Evolutionary conservation across 2,797 vertebrate genomes (phyloP), one percentile per base, ranked within the genome.

Genomic region (Etheostoma nigrum): DNA sequence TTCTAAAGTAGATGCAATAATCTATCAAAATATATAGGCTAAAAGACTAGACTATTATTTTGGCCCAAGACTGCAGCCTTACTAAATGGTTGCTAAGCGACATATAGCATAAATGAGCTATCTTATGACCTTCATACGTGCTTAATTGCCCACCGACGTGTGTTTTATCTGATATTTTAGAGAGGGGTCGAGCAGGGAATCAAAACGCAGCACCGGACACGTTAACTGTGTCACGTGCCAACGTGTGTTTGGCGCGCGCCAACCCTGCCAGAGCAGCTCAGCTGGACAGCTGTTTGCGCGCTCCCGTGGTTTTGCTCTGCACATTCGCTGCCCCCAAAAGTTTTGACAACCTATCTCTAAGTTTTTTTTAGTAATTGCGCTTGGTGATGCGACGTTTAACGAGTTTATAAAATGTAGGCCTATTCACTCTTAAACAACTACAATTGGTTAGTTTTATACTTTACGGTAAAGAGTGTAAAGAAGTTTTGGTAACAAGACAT

Each of bases 241-340:
- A 63, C 51, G 44, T 83, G 82, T 69, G 72, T 73, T 79, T 63
- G 54, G 73, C 80, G 90, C 89, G 89, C 92, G 85, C 81, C 48
- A 33, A 4, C 48, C 9, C 59, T 66, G 40, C 81, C 74, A 66
- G 11, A 72, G 63, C 74, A 51, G 55, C 86, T 80, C 87, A 86
- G 86, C 85, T 88, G 91, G 92, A 78, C 92, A 92, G 92, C 90
- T 92, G 90, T 89, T 80, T 88, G 92, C 93, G 91, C 93, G 91
- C 83, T 81, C 93, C 84, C 92, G 90, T 1, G 42, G 42, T 25
- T 60, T 21, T 12, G 33, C 85, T 54, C 74, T 49, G 58, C 71
- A 36, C 36, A 60, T 69, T 70, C 83, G n/a, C 58, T 67, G 76
- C 74, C 77, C 53, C 64, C 1, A 15, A 75, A 74, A 52, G 10